phyloP scores from a whole-genome alignment of 2,888 invertebrate genomes.

The Iphiclides podalirius region DNA sequence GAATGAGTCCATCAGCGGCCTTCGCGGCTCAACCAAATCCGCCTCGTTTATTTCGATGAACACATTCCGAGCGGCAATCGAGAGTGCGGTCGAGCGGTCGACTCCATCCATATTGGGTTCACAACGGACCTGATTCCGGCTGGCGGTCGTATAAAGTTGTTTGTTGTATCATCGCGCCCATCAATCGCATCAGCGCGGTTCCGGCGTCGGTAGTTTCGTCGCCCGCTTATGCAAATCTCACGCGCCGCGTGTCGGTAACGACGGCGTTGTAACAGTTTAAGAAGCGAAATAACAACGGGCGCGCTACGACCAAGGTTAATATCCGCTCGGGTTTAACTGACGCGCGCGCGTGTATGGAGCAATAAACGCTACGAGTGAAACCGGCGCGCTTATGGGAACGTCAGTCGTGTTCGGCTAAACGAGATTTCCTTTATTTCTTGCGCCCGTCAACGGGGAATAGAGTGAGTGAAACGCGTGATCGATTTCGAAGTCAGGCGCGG shows the following conservation, averaged over 20 bases:
- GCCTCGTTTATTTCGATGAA: too few relatives aligned
- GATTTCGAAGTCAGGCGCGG: constrained; percentile 3
- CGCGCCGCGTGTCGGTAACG: constrained; percentile 70
- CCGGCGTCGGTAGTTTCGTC: constrained; percentile 64
- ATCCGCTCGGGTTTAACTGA: constrained; percentile 20
- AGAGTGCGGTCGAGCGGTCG: too few relatives aligned
- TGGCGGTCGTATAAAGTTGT: too few relatives aligned
- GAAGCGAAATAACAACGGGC: constrained; percentile 74
- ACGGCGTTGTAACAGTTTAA: constrained; percentile 74
- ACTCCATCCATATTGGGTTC: too few relatives aligned
- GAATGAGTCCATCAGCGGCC: too few relatives aligned
- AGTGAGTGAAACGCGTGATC: constrained; percentile 8
- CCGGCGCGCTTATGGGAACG: constrained; percentile 21
- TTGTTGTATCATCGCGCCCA: constrained; percentile 68
- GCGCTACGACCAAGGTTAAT: constrained; percentile 37
- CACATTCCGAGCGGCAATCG: too few relatives aligned
- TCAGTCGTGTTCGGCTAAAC: constrained; percentile 13
- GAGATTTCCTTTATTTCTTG: constrained; percentile 8
- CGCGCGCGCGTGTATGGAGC: constrained; percentile 17
- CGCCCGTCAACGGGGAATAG: not conserved
- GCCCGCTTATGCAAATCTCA: constrained; percentile 70
- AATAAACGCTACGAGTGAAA: constrained; percentile 22
- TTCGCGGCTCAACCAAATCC: too few relatives aligned
- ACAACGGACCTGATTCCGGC: too few relatives aligned
- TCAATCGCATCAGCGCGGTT: constrained; percentile 54